phyloP scores from a whole-genome alignment of 1,140 invertebrate genomes.

The Eumaeus atala region DNA sequence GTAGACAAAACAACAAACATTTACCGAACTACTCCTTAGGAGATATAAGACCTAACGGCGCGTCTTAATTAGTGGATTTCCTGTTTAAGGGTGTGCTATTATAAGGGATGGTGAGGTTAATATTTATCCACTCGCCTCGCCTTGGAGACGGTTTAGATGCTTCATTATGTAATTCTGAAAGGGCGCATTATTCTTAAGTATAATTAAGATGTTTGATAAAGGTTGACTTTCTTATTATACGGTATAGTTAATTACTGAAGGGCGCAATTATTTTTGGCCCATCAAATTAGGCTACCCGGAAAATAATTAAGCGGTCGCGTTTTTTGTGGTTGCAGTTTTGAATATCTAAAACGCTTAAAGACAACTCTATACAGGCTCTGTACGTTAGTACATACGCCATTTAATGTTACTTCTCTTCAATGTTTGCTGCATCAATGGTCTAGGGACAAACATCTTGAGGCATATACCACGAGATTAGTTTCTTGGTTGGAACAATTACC shows the following conservation, averaged over 20 bases:
- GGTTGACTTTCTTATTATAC: not conserved
- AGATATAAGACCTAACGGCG: not conserved
- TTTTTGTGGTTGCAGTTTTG: too few species aligned
- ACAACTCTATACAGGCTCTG: too few species aligned
- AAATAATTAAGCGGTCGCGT: too few species aligned
- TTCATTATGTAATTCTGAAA: slow-evolving; percentile 25
- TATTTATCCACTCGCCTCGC: slow-evolving; percentile 26
- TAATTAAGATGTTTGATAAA: slow-evolving; percentile 7
- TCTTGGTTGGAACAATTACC: too few species aligned
- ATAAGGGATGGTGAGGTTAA: slow-evolving; percentile 29
- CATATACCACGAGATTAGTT: too few species aligned
- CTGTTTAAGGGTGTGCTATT: slow-evolving; percentile 23
- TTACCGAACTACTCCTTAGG: slow-evolving; percentile 5
- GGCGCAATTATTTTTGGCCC: not conserved
- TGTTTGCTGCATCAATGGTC: too few species aligned
- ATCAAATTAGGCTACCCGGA: too few species aligned
- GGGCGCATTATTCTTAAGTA: slow-evolving; percentile 9
- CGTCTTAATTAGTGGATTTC: slow-evolving; percentile 12
- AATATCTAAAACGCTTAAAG: too few species aligned
- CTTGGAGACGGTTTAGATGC: slow-evolving; percentile 25
- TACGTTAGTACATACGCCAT: too few species aligned
- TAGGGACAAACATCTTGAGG: too few species aligned
- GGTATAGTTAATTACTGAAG: not conserved
- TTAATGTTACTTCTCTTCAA: too few species aligned
- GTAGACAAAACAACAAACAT: slow-evolving; percentile 9